These are phyloP conservation scores for Apamea monoglypha DNA, from an alignment of 2,888 invertebrate species.

Conservation along the genomic window DNA sequence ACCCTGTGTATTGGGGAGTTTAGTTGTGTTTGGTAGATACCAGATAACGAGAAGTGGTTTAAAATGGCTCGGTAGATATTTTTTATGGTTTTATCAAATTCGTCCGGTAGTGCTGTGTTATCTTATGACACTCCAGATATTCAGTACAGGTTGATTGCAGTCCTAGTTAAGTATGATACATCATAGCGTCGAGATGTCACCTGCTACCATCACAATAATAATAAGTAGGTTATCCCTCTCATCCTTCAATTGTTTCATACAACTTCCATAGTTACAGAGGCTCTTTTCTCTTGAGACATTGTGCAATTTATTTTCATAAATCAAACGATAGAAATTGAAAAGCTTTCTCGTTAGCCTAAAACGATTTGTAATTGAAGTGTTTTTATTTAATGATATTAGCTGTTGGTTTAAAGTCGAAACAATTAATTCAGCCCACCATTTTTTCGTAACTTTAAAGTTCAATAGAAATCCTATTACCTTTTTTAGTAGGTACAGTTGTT, in stretches of 20 bases:
- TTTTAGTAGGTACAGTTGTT: constrained; percentile 8
- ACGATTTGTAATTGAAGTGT: background rate
- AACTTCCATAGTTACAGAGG: background rate
- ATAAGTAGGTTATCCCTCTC: background rate
- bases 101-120: background rate
- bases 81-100: background rate
- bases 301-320: background rate
- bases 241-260: background rate
- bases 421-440: background rate
- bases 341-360: background rate
- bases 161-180: background rate
- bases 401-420: background rate
- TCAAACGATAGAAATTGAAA: background rate
- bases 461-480: constrained; percentile 42
- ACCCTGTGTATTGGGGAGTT: background rate
- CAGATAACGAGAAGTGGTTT: background rate
- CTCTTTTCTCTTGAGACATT: too few species aligned
- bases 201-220: background rate
- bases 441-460: constrained; percentile 12
- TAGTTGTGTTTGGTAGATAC: background rate
- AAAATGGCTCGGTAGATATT: background rate
- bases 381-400: background rate
- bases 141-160: background rate
- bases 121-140: too few species aligned
- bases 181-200: too few species aligned